These are phyloP conservation scores for Corythornis madagascariensis DNA, from an alignment of 2,113 vertebrate genomes.

Conservation along the genomic window DNA sequence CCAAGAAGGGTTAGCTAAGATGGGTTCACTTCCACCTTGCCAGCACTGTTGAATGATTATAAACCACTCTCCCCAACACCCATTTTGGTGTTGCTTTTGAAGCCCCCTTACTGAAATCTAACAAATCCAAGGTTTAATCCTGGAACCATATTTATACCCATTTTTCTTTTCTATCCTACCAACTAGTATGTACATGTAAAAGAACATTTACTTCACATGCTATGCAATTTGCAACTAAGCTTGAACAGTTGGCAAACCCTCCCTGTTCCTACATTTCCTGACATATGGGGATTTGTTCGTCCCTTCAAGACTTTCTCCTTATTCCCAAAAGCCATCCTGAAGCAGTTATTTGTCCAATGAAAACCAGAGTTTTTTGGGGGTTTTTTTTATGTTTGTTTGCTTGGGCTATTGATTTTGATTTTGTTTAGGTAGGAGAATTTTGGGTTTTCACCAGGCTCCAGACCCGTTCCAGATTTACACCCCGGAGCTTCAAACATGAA, in stretches of 20 bases:
- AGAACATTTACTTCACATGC: background rate
- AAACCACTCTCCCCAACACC: background rate
- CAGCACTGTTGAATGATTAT: background rate
- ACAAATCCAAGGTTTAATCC: background rate
- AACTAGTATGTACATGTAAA: background rate
- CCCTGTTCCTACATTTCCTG: background rate
- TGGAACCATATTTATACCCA: background rate
- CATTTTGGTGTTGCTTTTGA: background rate
- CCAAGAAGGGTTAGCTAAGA: background rate
- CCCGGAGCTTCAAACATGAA: background rate
- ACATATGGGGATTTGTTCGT: background rate
- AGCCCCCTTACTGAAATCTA: background rate
- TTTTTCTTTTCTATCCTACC: background rate
- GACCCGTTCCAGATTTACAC: background rate
- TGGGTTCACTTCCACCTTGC: fast-evolving
- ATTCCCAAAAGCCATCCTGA: background rate
- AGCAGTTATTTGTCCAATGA: background rate
- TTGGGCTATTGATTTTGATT: background rate
- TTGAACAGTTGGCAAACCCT: background rate
- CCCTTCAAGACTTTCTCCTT: background rate
- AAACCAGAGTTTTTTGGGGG: background rate
- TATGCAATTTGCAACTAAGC: slow-evolving; percentile 12
- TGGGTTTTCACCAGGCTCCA: background rate
- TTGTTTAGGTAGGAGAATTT: background rate
- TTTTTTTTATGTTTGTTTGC: background rate